Conservation (phyloP, 2,113 vertebrate genomes). For the Indicator indicator region DNA sequence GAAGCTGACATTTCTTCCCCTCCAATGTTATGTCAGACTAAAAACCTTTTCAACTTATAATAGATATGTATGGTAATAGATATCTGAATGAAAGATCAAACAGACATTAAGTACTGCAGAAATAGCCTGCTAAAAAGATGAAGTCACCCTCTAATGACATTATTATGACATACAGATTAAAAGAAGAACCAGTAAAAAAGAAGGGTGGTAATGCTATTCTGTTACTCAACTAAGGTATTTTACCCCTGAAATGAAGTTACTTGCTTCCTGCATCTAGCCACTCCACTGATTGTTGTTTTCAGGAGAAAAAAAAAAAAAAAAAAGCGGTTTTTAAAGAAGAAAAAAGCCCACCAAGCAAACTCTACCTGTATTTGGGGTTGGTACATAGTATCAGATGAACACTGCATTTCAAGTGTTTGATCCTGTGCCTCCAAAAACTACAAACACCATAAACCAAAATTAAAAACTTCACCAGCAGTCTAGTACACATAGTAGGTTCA, state of each 20-base stretch:
- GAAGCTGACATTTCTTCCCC: slow-evolving; percentile 58
- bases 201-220: slow-evolving; percentile 54
- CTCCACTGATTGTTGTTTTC: slow-evolving; percentile 6
- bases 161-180: slow-evolving; percentile 72
- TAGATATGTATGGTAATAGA: slow-evolving; percentile 56
- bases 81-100: slow-evolving; percentile 71
- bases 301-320: not conserved
- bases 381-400: slow-evolving; percentile 63
- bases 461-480: slow-evolving; percentile 75
- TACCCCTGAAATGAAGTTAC: slow-evolving; percentile 53
- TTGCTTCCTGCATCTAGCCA: slow-evolving; percentile 17
- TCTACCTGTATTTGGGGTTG: slow-evolving; percentile 52
- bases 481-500: slow-evolving; percentile 78
- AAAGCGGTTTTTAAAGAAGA: not conserved
- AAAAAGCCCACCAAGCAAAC: slow-evolving; percentile 57
- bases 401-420: slow-evolving; percentile 68
- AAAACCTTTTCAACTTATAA: slow-evolving; percentile 69
- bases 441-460: slow-evolving; percentile 74
- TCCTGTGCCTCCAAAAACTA: slow-evolving; percentile 77
- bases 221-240: slow-evolving; percentile 58
- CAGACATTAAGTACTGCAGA: slow-evolving; percentile 61
- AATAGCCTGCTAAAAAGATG: slow-evolving; percentile 68
- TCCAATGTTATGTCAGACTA: slow-evolving; percentile 61
- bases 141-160: slow-evolving; percentile 70
- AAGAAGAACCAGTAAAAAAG: slow-evolving; percentile 64